Conservation (phyloP, 2,888 invertebrate genomes). For the Hartigia nigra region DNA sequence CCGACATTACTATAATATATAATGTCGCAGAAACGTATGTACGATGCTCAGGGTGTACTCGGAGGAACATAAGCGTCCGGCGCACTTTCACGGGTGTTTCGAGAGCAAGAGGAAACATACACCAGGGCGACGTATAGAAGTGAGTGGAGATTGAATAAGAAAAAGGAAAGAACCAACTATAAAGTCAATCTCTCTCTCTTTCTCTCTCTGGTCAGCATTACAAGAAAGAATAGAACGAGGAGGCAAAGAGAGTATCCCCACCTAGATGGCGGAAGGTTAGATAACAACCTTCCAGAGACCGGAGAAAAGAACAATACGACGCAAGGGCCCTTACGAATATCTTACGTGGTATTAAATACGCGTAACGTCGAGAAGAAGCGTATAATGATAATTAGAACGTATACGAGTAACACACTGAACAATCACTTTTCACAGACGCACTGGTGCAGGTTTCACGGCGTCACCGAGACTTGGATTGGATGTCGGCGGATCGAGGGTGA, state of each 20-base stretch:
- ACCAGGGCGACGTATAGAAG: neutral
- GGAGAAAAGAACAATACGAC: slow-evolving; percentile 23
- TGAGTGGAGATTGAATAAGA: slow-evolving; percentile 2
- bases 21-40: neutral
- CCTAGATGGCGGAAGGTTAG: slow-evolving; percentile 36
- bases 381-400: neutral
- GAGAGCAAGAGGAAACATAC: neutral
- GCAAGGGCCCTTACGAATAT: neutral
- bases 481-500: neutral
- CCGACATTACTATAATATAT: neutral
- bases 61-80: neutral
- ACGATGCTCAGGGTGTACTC: neutral
- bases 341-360: neutral
- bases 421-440: neutral
- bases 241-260: neutral
- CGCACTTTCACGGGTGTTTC: neutral
- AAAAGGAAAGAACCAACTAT: neutral
- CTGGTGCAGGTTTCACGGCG: neutral
- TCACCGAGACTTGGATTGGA: neutral
- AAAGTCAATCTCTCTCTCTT: neutral
- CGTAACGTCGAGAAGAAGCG: neutral
- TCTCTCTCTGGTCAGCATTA: slow-evolving; percentile 10
- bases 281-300: slow-evolving; percentile 35
- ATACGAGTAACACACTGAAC: neutral
- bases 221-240: slow-evolving; percentile 11